Evolutionary conservation across 1,140 invertebrate genomes (phyloP).

Genomic region (Scylla paramamosain): DNA sequence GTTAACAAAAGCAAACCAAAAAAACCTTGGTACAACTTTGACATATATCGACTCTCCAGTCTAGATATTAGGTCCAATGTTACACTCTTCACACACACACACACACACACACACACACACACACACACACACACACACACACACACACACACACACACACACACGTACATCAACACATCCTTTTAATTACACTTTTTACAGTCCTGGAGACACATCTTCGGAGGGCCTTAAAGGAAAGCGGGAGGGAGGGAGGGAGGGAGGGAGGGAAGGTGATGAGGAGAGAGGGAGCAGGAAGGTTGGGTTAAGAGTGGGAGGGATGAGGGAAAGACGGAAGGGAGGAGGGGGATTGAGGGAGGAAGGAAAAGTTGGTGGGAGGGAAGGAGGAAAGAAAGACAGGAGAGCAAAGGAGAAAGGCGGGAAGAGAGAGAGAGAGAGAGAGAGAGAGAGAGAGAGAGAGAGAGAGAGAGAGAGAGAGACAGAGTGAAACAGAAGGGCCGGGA

Average conservation of each 20-base stretch:
- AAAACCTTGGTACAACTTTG: too few species aligned
- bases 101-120: neutral
- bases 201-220: too few species aligned
- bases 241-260: neutral
- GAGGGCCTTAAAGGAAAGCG: neutral
- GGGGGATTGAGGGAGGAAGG: too few species aligned
- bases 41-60: too few species aligned
- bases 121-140: constrained; percentile 1
- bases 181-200: too few species aligned
- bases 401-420: neutral
- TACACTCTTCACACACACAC: neutral
- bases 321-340: neutral
- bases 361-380: neutral
- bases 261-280: neutral
- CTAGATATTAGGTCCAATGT: too few species aligned
- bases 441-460: neutral
- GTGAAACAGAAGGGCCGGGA: neutral
- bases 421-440: neutral
- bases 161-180: neutral
- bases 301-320: neutral
- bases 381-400: neutral
- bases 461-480: neutral
- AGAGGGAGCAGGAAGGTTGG: neutral
- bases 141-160: constrained; percentile 33
- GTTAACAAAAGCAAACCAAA: too few species aligned